Evolutionary conservation across 2,113 vertebrate species (phyloP), one percentile per base, ranked within the genome.

Genomic region (Sarotherodon lohbergeri): DNA sequence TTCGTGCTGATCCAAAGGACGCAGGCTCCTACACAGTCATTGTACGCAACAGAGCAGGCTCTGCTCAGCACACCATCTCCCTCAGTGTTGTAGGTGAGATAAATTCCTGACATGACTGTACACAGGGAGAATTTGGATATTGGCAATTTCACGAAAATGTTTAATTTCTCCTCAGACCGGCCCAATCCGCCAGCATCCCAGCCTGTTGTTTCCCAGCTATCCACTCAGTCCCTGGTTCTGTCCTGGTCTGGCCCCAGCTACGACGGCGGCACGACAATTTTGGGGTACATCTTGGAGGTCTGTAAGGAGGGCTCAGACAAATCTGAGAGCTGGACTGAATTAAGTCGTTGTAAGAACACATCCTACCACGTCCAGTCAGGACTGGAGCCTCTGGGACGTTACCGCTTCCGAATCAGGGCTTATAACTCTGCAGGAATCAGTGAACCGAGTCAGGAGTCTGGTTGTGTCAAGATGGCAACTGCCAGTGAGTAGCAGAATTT

Each of bases 161-260:
- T 9, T 34, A 3, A 32, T 43, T 59, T 66, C 17, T 61, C 80
- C 52, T 50, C 89, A 97, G 97, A 96, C 80, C 93, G 87, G 1
- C 97, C 97, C 0, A 91, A 96, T 68, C 96, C 95, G 0, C 97
- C 97, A 1, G 94, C 95, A 4, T 97, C 96, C 54, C 93, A 95
- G 2, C 97, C 96, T 1, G 91, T 92, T 3, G 80, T 96, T 48
- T 97, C 96, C 16, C 91, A 96, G 88, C 81, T 96, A 61, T 92
- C 94, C 36, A 52, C 83, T 3, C 27, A 89, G 11, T 96, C 96
- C 41, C 90, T 97, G 83, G 96, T 96, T 52, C 94, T 97, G 55
- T 97, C 96, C 82, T 97, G 97, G 97, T 95, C 94, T 0, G 96
- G 97, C 1, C 96, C 96, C 9, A 91, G 91, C 84, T 97, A 96